Evolutionary conservation across 2,113 vertebrate genomes (phyloP).

Genomic region (Agapornis roseicollis): DNA sequence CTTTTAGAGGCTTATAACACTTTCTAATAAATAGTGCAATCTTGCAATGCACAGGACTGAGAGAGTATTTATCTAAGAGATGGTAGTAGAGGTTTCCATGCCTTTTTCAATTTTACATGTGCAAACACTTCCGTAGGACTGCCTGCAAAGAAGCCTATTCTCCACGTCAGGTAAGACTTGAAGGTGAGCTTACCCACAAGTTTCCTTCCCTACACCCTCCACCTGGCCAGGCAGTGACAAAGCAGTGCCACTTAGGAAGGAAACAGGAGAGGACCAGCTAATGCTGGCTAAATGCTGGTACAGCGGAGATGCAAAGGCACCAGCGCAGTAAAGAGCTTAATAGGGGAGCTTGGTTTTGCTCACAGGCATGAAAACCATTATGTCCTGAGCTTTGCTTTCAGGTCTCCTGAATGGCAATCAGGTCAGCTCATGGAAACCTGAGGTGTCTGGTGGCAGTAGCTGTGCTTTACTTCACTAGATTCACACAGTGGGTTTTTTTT

Average conservation of each 20-base stretch:
- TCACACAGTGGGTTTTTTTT: neutral
- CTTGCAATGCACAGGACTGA: neutral
- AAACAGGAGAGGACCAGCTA: neutral
- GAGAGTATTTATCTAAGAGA: neutral
- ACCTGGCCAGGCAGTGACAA: neutral
- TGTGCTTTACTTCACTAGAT: neutral
- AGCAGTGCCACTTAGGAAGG: neutral
- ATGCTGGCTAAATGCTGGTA: rapidly evolving
- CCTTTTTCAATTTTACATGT: neutral
- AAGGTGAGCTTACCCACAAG: neutral
- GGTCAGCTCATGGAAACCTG: neutral
- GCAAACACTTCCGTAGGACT: neutral
- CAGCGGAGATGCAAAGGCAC: neutral
- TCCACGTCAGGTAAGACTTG: neutral
- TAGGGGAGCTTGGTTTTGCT: rapidly evolving
- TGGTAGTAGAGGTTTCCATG: neutral
- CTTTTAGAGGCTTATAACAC: neutral
- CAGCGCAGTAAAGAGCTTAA: neutral
- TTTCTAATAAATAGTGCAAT: neutral
- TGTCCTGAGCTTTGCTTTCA: neutral
- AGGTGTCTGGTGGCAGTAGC: neutral
- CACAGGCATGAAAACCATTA: rapidly evolving
- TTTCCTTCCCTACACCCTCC: neutral
- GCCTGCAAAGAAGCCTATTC: neutral
- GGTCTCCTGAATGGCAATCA: neutral